phyloP scores from a whole-genome alignment of 2,888 invertebrate genomes.

The Aromia moschata region DNA sequence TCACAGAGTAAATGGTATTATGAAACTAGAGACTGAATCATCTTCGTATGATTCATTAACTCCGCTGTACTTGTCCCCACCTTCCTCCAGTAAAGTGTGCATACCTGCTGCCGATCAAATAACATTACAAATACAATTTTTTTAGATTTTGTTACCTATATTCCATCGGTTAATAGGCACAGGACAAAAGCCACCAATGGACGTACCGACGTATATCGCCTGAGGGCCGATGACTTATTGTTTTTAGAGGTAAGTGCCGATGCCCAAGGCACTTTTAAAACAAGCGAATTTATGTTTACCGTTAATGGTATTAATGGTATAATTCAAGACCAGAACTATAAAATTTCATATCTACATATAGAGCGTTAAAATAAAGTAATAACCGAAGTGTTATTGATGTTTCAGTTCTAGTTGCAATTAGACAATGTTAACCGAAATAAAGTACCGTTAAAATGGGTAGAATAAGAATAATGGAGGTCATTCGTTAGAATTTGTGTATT shows the following conservation, averaged over 20 bases:
- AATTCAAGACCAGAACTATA: conserved; percentile 4
- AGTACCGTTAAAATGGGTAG: neutral
- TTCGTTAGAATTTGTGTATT: too few relatives aligned
- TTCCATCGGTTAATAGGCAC: neutral
- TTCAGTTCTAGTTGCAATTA: neutral
- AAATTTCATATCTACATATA: conserved; percentile 7
- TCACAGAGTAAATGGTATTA: conserved; percentile 38
- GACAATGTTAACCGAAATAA: neutral
- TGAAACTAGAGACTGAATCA: conserved; percentile 45
- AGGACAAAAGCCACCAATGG: neutral
- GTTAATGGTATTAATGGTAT: conserved; percentile 15
- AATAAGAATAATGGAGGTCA: neutral
- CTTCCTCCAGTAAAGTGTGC: conserved; percentile 29
- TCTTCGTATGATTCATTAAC: conserved; percentile 45
- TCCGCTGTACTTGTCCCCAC: conserved; percentile 32
- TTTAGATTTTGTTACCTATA: conserved; percentile 17
- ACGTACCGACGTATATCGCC: neutral
- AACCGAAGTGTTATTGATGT: neutral
- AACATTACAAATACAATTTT: conserved; percentile 27
- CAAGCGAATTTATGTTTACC: conserved; percentile 17
- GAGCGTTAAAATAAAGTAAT: conserved; percentile 13
- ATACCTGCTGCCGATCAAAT: conserved; percentile 31
- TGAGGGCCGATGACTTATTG: conserved; percentile 13
- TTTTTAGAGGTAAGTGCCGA: conserved; percentile 12
- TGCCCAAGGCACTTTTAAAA: neutral